Conservation (phyloP, 2,113 vertebrate species). For the Brienomyrus brachyistius region DNA sequence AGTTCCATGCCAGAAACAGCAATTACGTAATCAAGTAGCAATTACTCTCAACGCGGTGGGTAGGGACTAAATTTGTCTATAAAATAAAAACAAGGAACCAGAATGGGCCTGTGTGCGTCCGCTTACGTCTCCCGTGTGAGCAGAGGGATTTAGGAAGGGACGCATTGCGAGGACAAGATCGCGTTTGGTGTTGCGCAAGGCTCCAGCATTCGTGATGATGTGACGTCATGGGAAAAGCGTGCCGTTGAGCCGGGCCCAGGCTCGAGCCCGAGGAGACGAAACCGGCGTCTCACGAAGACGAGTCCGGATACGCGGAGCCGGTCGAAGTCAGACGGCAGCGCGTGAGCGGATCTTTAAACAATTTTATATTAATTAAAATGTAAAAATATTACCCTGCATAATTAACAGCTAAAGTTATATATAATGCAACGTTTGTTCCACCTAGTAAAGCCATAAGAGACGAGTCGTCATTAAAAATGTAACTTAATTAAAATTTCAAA, state of each 20-base stretch:
- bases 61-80: neutral
- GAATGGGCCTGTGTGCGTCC: neutral
- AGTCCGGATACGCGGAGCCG: neutral
- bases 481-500: slow-evolving; percentile 4
- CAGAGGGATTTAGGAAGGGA: neutral
- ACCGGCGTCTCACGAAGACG: neutral
- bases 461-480: neutral
- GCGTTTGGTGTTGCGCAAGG: neutral
- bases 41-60: neutral
- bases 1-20: neutral
- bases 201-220: neutral
- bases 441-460: neutral
- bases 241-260: neutral
- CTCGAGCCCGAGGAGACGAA: neutral
- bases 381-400: slow-evolving; percentile 3
- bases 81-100: neutral
- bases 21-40: slow-evolving; percentile 2
- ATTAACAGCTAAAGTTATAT: neutral
- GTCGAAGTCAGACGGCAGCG: neutral
- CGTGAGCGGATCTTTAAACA: neutral
- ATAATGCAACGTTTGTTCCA: neutral
- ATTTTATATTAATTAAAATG: neutral
- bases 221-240: slow-evolving; percentile 1
- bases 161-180: neutral
- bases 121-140: neutral